Conservation (phyloP, 2,888 invertebrate genomes). For the Chrysomela aeneicollis region DNA sequence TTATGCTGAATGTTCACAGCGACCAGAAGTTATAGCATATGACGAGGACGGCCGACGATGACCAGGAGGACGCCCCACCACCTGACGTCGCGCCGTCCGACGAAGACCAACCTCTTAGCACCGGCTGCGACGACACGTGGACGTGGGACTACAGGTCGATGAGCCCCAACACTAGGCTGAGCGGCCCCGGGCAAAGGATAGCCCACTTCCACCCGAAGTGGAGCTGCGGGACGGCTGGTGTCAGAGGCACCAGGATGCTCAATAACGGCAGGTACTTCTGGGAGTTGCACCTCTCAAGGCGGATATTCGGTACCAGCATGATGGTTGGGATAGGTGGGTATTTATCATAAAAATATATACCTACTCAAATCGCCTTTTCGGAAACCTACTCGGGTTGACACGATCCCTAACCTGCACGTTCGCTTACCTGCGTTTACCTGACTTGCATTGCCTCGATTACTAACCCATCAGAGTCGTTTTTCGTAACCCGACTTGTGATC, state of each 20-base stretch:
- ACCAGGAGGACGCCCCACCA: conserved; percentile 22
- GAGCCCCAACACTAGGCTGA: conserved; percentile 67
- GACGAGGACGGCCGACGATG: conserved; percentile 33
- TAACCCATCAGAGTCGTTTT: too few relatives aligned
- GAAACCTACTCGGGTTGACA: too few relatives aligned
- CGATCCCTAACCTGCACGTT: too few relatives aligned
- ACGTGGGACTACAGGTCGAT: conserved; percentile 71
- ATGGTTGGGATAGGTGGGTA: conserved; percentile 76
- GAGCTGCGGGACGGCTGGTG: conserved; percentile 78
- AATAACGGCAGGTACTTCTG: conserved; percentile 72
- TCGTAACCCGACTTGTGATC: too few relatives aligned
- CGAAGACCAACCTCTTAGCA: conserved; percentile 37
- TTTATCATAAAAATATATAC: background rate
- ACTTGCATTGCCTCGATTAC: too few relatives aligned
- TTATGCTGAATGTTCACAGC: too few relatives aligned
- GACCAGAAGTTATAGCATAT: conserved; percentile 33
- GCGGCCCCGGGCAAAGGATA: conserved; percentile 65
- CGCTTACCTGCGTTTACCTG: too few relatives aligned
- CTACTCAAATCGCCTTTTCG: too few relatives aligned
- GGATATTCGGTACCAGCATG: conserved; percentile 78
- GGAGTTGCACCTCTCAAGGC: conserved; percentile 68
- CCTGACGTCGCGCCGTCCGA: background rate
- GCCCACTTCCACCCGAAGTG: conserved; percentile 79
- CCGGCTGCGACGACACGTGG: conserved; percentile 70
- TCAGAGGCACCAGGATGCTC: conserved; percentile 71